Base-by-base conservation (phyloP, 1,140 invertebrate genomes). In the Daktulosphaira vitifoliae region DNA sequence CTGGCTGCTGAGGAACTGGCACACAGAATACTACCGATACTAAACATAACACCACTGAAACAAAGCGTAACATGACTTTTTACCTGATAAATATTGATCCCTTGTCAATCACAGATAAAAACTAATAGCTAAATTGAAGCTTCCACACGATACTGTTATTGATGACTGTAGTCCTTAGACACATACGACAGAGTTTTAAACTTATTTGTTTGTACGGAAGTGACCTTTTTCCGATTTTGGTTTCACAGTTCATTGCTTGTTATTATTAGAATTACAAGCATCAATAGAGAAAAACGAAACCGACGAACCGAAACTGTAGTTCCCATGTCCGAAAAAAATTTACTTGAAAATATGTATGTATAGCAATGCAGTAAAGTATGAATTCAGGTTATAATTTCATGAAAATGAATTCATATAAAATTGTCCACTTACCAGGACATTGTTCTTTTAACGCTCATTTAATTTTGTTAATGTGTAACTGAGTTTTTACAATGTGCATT, bases 161-260 rank as follows among this genome's bases (percentile, higher is more conserved):
- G 29, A 6, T 11, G 29, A 33, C 11, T 59, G 39, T 5, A 38
- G 18, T 8, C 11, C 20, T 15, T 26, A 0, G 23, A 59, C n/a
- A 11, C 37, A 29, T 26, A 18, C 54, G 38, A n/a, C 16, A 22
- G n/a, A 44, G 37, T 44, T 59, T 59, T 59, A 42, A 59, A 59
- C 23, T 13, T 44, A 2, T 9, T 18, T 20, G 42, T 42, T 25
- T 6, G n/a, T 26, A 20, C 46, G 54, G 54, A 59, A 59, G 54
- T 59, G 16, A 59, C 54, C 54, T 59, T 2, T 59, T 56, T 42
- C 1, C 23, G 16, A 13, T 22, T 38, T 25, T 11, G n/a, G 13
- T 59, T 59, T 59, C 39, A 59, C 26, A 59, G 38, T 59, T 59
- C 23, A 39, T 6, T 18, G 54, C 39, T n/a, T n/a, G n/a, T n/a